These are phyloP conservation scores for Drosophila varians DNA, from an alignment of 1,140 invertebrate genomes.

Conservation along the genomic window DNA sequence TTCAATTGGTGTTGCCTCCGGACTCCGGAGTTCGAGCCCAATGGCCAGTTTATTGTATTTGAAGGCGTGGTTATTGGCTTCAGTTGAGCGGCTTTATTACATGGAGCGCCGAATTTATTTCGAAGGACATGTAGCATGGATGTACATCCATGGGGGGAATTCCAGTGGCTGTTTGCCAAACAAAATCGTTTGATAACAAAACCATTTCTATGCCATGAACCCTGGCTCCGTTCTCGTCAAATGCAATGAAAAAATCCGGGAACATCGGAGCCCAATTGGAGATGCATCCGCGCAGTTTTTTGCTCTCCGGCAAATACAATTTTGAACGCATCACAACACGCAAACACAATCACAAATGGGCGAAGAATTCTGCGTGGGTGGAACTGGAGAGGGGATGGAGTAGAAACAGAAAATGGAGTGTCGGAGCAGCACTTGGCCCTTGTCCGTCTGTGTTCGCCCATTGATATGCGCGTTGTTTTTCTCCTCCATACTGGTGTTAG, in stretches of 20 bases:
- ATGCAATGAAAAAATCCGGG: conserved; percentile 66
- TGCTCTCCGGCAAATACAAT: conserved; percentile 62
- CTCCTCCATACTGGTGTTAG: conserved; percentile 3
- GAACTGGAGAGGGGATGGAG: conserved; percentile 7
- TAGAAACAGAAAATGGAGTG: conserved; percentile 69
- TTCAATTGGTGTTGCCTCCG: conserved; percentile 37
- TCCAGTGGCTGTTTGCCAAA: conserved; percentile 56
- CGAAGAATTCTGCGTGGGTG: background rate
- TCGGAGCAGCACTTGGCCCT: conserved; percentile 63
- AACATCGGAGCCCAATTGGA: conserved; percentile 58
- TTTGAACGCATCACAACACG: conserved; percentile 80
- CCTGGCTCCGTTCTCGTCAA: conserved; percentile 56
- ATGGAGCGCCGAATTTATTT: conserved; percentile 1
- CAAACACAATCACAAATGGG: conserved; percentile 74
- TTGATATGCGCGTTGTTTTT: conserved; percentile 63
- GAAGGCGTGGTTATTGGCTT: conserved; percentile 41
- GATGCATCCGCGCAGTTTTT: conserved; percentile 42
- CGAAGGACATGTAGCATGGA: background rate
- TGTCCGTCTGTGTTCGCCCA: conserved; percentile 36
- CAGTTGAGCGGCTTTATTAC: conserved; percentile 60
- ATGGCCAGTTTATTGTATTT: conserved; percentile 39
- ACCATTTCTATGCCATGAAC: conserved; percentile 37
- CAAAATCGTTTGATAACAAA: conserved; percentile 66
- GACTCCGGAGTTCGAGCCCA: background rate
- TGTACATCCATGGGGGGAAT: background rate